phyloP scores from a whole-genome alignment of 2,888 invertebrate species.

The Bhutanitis thaidina region DNA sequence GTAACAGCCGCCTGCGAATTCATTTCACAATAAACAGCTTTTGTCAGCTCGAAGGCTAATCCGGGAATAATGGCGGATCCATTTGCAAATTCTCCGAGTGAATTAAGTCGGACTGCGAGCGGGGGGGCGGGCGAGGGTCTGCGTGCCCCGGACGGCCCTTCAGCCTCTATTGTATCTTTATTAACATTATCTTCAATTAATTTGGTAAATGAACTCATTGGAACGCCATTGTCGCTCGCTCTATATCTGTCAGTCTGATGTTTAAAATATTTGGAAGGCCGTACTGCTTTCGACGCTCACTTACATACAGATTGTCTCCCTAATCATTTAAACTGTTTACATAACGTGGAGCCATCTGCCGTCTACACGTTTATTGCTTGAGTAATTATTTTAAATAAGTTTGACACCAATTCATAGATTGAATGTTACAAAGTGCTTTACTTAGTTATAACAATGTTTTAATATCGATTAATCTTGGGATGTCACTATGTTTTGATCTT shows the following conservation, averaged over 20 bases:
- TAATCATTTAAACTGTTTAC: neutral
- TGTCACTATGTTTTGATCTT: too few relatives aligned
- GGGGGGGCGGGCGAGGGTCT: neutral
- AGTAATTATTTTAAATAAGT: too few relatives aligned
- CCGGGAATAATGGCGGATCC: slow-evolving; percentile 17
- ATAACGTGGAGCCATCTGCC: too few relatives aligned
- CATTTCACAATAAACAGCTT: slow-evolving; percentile 20
- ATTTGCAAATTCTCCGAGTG: slow-evolving; percentile 20
- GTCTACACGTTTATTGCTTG: too few relatives aligned
- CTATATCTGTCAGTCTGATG: neutral
- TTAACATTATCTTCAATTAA: slow-evolving; percentile 20
- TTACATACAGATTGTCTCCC: neutral
- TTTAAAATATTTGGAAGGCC: neutral
- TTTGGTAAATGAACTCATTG: slow-evolving; percentile 18
- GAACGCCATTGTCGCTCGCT: slow-evolving; percentile 4
- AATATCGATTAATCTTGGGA: too few relatives aligned
- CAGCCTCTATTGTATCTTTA: slow-evolving; percentile 15
- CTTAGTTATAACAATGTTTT: too few relatives aligned
- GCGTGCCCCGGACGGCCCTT: slow-evolving; percentile 13
- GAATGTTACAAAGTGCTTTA: too few relatives aligned
- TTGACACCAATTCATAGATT: too few relatives aligned
- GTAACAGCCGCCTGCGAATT: slow-evolving; percentile 6
- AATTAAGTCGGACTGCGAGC: slow-evolving; percentile 13
- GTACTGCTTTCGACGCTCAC: neutral
- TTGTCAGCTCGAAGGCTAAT: slow-evolving; percentile 16